Base-by-base conservation (phyloP, 2,113 vertebrate genomes). In the Bujurquina vittata region DNA sequence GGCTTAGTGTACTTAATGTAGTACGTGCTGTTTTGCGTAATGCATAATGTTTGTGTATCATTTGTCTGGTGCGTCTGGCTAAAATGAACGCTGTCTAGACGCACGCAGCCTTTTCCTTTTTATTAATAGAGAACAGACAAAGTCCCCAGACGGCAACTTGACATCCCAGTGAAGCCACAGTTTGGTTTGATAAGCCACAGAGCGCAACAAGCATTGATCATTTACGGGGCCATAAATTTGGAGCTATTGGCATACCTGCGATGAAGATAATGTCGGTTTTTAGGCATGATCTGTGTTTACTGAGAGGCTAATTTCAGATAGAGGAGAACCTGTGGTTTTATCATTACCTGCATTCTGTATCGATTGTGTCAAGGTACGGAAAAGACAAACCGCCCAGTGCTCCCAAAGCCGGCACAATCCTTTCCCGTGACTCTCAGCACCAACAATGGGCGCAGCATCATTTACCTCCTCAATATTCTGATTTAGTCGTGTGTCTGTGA, bases 51-150 rank as follows among this genome's bases (percentile, higher is more conserved):
- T 87, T 23, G 85, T 62, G 89, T 84, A 33, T 85, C 74, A 86
- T 88, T 37, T 73, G 85, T 91, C 84, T 87, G 88, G 12, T 37
- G 72, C 79, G 63, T 22, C 63, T 77, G 77, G 75, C 35, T 69
- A 40, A 55, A 63, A 76, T 87, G 62, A 78, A 86, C 67, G 74
- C 91, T 7, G 92, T 94, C 92, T 94, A 93, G 94, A 94, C 92
- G 84, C 90, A 55, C 88, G 74, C 8, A 60, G 77, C 81, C 5
- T 20, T 5, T 33, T 67, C 0, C 58, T 55, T 85, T 77, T 85
- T 77, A 83, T 86, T 89, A 87, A 90, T 83, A 77, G 89, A 86
- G 75, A 65, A 56, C 72, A 22, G 73, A 82, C 62, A 73, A 62
- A 90, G 82, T 89, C 74, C 2, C n/a, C 77, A 33, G 83, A 58